phyloP scores from a whole-genome alignment of 2,888 invertebrate genomes.

The Monochamus alternatus region DNA sequence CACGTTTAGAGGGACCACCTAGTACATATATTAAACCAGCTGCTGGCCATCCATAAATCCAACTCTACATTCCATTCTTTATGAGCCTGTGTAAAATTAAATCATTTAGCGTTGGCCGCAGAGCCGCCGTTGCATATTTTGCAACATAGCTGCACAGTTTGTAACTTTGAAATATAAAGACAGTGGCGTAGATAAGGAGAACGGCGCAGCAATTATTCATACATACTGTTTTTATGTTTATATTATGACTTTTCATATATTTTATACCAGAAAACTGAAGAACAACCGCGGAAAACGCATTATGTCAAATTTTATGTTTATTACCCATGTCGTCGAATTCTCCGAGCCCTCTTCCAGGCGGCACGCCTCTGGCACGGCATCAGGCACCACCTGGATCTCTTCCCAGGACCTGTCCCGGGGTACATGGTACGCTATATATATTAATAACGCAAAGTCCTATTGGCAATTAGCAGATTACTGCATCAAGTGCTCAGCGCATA shows the following conservation, averaged over 20 bases:
- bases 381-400: conserved; percentile 47
- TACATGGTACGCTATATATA: conserved; percentile 1
- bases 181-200: background rate
- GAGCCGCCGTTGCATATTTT: conserved; percentile 20
- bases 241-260: too few species aligned
- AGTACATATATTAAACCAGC: conserved; percentile 14
- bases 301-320: too few species aligned
- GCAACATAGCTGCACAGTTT: conserved; percentile 18
- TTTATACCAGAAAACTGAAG: too few species aligned
- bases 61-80: conserved; percentile 30
- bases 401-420: conserved; percentile 23
- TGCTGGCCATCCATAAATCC: conserved; percentile 26
- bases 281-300: too few species aligned
- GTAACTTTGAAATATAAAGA: conserved; percentile 13
- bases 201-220: too few species aligned
- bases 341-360: background rate
- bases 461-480: conserved; percentile 45
- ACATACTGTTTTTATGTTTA: too few species aligned
- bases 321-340: too few species aligned
- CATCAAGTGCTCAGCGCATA: conserved; percentile 11
- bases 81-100: conserved; percentile 26
- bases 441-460: conserved; percentile 44
- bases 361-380: background rate
- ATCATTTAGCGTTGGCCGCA: conserved; percentile 25
- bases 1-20: conserved; percentile 14